Base-by-base conservation (phyloP, 2,888 invertebrate species). In the Dimorphilus gyrociliatus region DNA sequence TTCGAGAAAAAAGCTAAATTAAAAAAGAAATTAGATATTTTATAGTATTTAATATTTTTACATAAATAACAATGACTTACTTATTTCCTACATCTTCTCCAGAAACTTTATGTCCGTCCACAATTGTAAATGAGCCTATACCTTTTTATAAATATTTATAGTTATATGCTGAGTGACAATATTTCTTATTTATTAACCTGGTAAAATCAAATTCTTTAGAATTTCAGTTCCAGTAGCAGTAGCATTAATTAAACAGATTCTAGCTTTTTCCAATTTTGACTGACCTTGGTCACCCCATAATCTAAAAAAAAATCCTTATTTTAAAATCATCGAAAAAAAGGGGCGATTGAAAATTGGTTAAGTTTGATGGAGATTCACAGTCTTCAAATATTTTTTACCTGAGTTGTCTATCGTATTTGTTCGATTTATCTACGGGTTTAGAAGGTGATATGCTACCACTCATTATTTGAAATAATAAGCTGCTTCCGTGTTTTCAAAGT, bases 231-330 rank as follows among this genome's bases (percentile, higher is more conserved):
- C 92, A 27, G 85, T 69, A 4, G 81, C 82, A 24, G 79, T 82
- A 1, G 86, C 90, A 64, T 90, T 88, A 40, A 97, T 77, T 16
- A 97, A 62, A 59, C 92, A 94, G 45, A 94, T 75, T 58, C 81
- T 79, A 12, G 88, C 77, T 39, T 72, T 71, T 69, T 94, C 92
- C 34, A 97, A 67, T 3, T 80, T 71, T 40, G 71, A 65, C 65
- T 97, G 97, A 0, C 97, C 97, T 65, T 92, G 88, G 58, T 97
- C 94, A 39, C 94, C 94, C 97, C 97, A 99, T 48, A 99, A 43
- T 39, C 57, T 60, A 37, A 13, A 40, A 30, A 35, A 18, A 32
- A 36, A 25, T n/a, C n/a, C n/a, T n/a, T n/a, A n/a, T n/a, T n/a
- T n/a, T n/a, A n/a, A n/a, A n/a, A n/a, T n/a, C n/a, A n/a, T n/a